Percentiles rank a stretch among this genome's conserved stretches.
These are phyloP conservation scores for Erythrocercus mccallii DNA, from an alignment of 2,113 vertebrate genomes.

Conservation along the genomic window DNA sequence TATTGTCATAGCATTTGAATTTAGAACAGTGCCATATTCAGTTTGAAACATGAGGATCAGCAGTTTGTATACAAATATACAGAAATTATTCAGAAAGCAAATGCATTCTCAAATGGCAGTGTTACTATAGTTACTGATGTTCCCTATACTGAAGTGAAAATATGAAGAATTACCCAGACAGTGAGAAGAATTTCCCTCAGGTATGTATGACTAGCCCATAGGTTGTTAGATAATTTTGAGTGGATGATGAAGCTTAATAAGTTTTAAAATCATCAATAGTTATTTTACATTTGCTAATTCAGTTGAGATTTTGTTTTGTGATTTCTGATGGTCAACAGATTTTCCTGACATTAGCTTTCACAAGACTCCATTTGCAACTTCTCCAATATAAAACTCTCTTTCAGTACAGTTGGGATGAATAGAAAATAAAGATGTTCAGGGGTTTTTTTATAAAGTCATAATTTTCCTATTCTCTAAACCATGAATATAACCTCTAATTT, in stretches of 20 bases:
- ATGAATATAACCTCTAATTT: neutral
- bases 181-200: neutral
- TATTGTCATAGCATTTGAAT: slow-evolving; percentile 22
- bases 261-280: neutral
- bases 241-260: neutral
- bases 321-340: neutral
- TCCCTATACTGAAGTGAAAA: neutral
- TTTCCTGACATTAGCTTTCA: neutral
- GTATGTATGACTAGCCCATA: neutral
- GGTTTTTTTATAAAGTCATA: neutral
- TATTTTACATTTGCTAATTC: neutral
- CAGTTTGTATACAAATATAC: slow-evolving; percentile 54
- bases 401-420: neutral
- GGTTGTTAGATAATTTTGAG: neutral
- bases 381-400: neutral
- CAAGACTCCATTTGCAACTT: neutral
- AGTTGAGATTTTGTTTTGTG: neutral
- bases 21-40: neutral
- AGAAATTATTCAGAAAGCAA: slow-evolving; percentile 43
- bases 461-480: neutral
- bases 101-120: neutral
- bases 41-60: slow-evolving; percentile 46
- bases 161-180: neutral
- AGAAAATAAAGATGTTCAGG: neutral
- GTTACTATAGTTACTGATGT: slow-evolving; percentile 58